Evolutionary conservation across 2,888 invertebrate genomes (phyloP), one percentile per base, ranked within the genome.

Genomic region (Lysandra coridon): DNA sequence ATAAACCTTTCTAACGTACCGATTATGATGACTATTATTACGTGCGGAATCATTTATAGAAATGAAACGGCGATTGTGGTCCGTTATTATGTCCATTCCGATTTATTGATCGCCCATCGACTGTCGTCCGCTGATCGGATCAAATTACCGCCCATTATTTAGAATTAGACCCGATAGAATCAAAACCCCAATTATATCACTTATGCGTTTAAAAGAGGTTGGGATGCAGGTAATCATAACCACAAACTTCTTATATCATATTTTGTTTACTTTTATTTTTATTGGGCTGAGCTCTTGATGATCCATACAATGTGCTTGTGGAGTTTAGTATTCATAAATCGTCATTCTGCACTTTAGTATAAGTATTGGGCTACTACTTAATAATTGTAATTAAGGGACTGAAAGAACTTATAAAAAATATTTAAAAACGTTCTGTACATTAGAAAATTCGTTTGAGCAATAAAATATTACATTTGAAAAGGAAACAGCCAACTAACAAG

Each of bases 81-180:
- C 92, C 88, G 90, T 91, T 88, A 94, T 94, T 93, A 94, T 89
- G 90, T 88, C 90, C 91, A 92, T 92, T 93, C 91, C 94, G 94
- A 94, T 94, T 93, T 94, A 94, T 94, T 92, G 94, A 93, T 93
- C 91, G 92, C 91, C 92, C 91, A 93, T 92, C 93, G 94, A 93
- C 90, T 94, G 94, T 94, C 94, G 92, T 92, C 93, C 88, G 91
- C 92, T 92, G 93, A 89, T 91, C 91, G 90, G 86, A 90, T 87
- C 88, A 94, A 94, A 94, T 94, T 94, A 93, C 91, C 87, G 90
- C 89, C 92, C 90, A 94, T 94, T 94, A 94, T 92, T 92, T 92
- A 87, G 90, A 93, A 92, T 93, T 94, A 94, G 93, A 94, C 92
- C 91, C 93, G 92, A 93, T 94, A 93, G 92, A 94, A 91, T 90